These are phyloP conservation scores for Drosophila persimilis DNA, from an alignment of 1,140 invertebrate species.

Conservation along the genomic window DNA sequence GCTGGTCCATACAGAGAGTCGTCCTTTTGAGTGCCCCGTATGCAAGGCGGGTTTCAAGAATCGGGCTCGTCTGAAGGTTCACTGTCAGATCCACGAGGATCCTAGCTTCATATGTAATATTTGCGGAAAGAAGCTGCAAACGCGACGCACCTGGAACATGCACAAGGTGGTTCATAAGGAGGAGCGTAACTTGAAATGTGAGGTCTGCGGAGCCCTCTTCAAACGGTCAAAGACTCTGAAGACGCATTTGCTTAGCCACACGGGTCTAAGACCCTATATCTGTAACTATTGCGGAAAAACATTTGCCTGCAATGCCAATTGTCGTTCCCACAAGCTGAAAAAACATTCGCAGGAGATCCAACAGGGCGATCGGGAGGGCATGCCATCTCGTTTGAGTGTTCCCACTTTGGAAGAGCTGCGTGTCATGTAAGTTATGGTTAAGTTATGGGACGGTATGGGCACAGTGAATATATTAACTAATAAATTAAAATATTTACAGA, in stretches of 20 bases:
- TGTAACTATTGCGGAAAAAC: constrained; percentile 83
- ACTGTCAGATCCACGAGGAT: constrained; percentile 82
- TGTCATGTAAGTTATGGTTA: constrained; percentile 46
- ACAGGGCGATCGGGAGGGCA: constrained; percentile 30
- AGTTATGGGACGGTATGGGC: too few species aligned
- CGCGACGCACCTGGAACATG: constrained; percentile 83
- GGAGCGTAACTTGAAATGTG: constrained; percentile 82
- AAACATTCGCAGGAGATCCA: constrained; percentile 83
- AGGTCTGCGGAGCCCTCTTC: constrained; percentile 76
- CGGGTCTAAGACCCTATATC: constrained; percentile 83
- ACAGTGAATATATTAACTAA: neutral
- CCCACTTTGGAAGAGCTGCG: constrained; percentile 59
- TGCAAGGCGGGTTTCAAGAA: constrained; percentile 83
- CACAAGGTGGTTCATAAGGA: constrained; percentile 84
- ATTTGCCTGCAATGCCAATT: constrained; percentile 84
- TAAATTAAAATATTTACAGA: constrained; percentile 17
- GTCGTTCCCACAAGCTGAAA: constrained; percentile 83
- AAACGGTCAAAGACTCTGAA: constrained; percentile 83
- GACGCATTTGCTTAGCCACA: constrained; percentile 83
- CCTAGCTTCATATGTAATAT: constrained; percentile 83
- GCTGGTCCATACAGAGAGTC: constrained; percentile 83
- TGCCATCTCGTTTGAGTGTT: constrained; percentile 39
- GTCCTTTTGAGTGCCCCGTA: constrained; percentile 83
- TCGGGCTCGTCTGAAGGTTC: constrained; percentile 65
- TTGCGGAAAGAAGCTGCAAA: constrained; percentile 83